These are phyloP conservation scores for Ceratothoa steindachneri DNA, from an alignment of 2,888 invertebrate species.

Conservation along the genomic window DNA sequence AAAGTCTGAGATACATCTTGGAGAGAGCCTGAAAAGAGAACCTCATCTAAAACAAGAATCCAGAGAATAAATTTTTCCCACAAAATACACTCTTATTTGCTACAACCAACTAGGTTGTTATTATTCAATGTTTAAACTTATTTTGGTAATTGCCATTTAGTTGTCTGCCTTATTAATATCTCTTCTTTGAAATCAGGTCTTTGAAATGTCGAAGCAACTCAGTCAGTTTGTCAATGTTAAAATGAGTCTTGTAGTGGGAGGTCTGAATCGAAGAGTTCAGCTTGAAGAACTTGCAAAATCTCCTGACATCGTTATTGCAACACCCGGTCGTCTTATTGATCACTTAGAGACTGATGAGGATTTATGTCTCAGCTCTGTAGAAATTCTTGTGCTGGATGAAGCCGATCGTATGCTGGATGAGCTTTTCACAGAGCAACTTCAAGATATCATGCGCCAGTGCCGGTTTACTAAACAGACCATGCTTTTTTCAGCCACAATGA, in stretches of 20 bases:
- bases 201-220: conserved; percentile 85
- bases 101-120: too few species aligned
- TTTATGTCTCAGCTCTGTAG: conserved; percentile 82
- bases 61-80: too few species aligned
- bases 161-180: too few species aligned
- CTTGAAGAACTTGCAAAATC: conserved; percentile 77
- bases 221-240: conserved; percentile 71
- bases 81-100: too few species aligned
- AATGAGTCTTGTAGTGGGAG: conserved; percentile 79
- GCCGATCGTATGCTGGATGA: conserved; percentile 94
- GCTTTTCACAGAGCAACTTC: conserved; percentile 98
- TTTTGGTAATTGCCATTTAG: too few species aligned
- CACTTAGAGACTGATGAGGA: conserved; percentile 92
- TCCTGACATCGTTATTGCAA: conserved; percentile 96
- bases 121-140: too few species aligned
- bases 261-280: conserved; percentile 69
- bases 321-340: conserved; percentile 95
- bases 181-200: too few species aligned
- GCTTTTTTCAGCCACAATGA: conserved; percentile 98
- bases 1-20: too few species aligned
- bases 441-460: conserved; percentile 91
- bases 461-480: conserved; percentile 88
- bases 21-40: too few species aligned
- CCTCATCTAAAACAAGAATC: too few species aligned
- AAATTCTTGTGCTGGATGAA: conserved; percentile 70